Base-by-base conservation (phyloP, 2,888 invertebrate genomes). In the Nudaria mundana region DNA sequence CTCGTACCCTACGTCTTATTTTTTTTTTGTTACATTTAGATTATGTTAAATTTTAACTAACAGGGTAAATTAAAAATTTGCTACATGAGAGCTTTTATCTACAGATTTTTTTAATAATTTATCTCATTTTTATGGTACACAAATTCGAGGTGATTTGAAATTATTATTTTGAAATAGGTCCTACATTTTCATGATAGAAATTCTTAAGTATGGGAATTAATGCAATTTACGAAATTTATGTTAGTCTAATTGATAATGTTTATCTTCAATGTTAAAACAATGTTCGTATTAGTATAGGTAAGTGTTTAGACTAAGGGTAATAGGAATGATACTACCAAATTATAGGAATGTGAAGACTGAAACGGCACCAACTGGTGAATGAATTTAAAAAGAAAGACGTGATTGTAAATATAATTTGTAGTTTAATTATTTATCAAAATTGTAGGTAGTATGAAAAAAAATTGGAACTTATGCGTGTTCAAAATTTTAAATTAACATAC, bases 301-400 rank as follows among this genome's bases (percentile, higher is more conserved):
- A 52, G 44, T 53, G 41, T 56, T 25, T 48, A 45, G 36, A 31
- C 36, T 52, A 40, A 52, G 41, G 37, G 30, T 45, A 46, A 50
- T 48, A 46, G 41, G 37, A 48, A 44, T 47, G 40, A 44, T 33
- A 46, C 56, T 48, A 52, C 44, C 44, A 45, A 60, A 49, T 44
- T 64, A 60, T 61, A 69, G 73, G 80, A 74, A 70, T 70, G 71
- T 60, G 66, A 84, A 84, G 85, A 87, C 86, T 87, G 85, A 86
- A 78, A 68, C 59, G 86, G 75, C 65, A 82, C 82, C 81, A 85
- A 69, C 86, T 84, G 83, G 84, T 81, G 84, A 83, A 81, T 67
- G 63, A 66, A 1, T 57, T 61, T 66, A 62, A 48, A 65, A 65
- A 52, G 69, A 67, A n/a, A 71, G 66, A 70, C 55, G 62, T 69